phyloP scores from a whole-genome alignment of 2,888 invertebrate genomes.

The Petrophora chlorosata region DNA sequence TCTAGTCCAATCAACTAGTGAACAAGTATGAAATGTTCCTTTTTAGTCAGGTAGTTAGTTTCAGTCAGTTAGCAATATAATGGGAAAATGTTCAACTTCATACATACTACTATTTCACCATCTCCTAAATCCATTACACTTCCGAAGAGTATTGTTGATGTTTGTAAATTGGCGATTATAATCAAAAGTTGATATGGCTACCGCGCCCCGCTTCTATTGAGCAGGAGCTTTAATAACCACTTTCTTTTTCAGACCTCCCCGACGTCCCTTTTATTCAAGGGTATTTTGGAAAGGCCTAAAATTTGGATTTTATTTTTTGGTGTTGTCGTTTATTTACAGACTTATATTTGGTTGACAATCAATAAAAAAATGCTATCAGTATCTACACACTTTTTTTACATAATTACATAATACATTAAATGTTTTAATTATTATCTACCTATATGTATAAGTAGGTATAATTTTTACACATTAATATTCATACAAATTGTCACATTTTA shows the following conservation, averaged over 20 bases:
- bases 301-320: conserved; percentile 62
- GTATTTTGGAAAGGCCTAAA: conserved; percentile 58
- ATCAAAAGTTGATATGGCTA: conserved; percentile 7
- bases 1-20: too few species aligned
- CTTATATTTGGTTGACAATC: conserved; percentile 59
- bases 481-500: too few species aligned
- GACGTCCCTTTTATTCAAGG: conserved; percentile 44
- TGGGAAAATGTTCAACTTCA: too few species aligned
- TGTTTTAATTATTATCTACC: too few species aligned
- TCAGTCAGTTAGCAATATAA: too few species aligned
- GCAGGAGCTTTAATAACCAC: conserved; percentile 1
- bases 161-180: background rate
- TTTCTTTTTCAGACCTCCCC: conserved; percentile 63
- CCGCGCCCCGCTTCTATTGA: conserved; percentile 8
- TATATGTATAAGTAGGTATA: too few species aligned
- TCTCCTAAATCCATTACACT: too few species aligned
- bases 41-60: background rate
- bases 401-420: too few species aligned
- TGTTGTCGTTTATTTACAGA: conserved; percentile 70
- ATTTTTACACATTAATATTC: too few species aligned
- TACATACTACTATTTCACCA: too few species aligned
- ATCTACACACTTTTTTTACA: too few species aligned
- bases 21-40: background rate
- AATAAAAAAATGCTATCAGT: background rate
- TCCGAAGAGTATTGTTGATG: too few species aligned